Conservation (phyloP, 2,888 invertebrate genomes). For the Leptothorax acervorum region DNA sequence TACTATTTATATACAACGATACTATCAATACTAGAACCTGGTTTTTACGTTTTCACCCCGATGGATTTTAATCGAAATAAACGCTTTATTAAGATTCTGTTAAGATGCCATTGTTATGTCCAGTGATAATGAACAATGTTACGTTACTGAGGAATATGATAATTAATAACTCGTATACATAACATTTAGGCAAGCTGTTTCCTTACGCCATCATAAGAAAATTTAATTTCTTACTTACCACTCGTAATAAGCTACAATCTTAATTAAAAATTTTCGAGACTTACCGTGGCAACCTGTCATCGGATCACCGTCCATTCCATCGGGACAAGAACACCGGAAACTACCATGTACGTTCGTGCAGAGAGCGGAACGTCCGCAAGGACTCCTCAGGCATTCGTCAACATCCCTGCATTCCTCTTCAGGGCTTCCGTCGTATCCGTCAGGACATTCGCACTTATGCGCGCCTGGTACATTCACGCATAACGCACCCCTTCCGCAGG, state of each 20-base stretch:
- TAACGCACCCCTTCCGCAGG: slow-evolving; percentile 92
- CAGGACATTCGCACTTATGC: slow-evolving; percentile 94
- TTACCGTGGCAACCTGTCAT: slow-evolving; percentile 91
- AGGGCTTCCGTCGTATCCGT: slow-evolving; percentile 93
- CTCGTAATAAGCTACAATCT: background rate
- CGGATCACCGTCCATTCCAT: slow-evolving; percentile 94
- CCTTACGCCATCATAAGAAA: background rate
- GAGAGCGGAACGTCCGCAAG: slow-evolving; percentile 93
- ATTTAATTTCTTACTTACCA: background rate
- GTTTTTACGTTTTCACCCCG: background rate
- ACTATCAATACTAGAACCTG: background rate
- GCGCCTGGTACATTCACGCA: slow-evolving; percentile 94
- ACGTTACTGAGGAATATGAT: background rate
- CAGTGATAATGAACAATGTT: background rate
- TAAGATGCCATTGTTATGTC: background rate
- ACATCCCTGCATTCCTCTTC: slow-evolving; percentile 91
- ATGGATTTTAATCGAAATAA: background rate
- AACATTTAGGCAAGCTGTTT: background rate
- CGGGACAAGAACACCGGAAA: slow-evolving; percentile 93
- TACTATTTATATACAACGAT: no score
- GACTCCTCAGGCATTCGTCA: slow-evolving; percentile 91
- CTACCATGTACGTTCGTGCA: slow-evolving; percentile 93
- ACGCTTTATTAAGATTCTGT: background rate
- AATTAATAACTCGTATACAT: slow-evolving; percentile 13
- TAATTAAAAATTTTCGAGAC: slow-evolving; percentile 56